Base-by-base conservation (phyloP, 2,888 invertebrate genomes). In the Gryllus longicercus region DNA sequence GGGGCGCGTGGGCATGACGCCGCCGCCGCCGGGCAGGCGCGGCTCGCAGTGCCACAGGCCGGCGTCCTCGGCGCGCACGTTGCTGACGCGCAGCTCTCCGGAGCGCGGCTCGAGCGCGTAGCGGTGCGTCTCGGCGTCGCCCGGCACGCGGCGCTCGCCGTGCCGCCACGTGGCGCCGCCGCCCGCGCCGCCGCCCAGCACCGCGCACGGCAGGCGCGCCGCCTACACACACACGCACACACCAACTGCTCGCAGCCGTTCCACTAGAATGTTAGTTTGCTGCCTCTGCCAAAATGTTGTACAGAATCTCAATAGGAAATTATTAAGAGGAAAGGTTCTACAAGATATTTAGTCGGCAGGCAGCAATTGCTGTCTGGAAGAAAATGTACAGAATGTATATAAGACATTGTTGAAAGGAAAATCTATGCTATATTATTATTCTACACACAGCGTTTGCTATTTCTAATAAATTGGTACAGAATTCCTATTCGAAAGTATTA, bases 31-130 rank as follows among this genome's bases (percentile, higher is more conserved):
- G 10, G 77, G 49, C n/a, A 18, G 49, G 77, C 77, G 77, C 14
- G 38, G 77, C 50, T 77, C 77, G 77, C 77, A 77, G 77, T 49
- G 77, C 77, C 77, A 77, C n/a, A 77, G 77, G 18, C 77, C 77
- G 5, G 49, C 77, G 77, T 77, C 77, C n/a, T 77, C 77, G 49
- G 49, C 38, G 18, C 77, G 50, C 11, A 77, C 77, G 77, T 49
- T 77, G 77, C 50, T 77, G 51, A 77, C 49, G 77, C 77, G 77
- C 50, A 77, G 50, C 18, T 77, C 38, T 8, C 77, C 77, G 14
- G 63, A 63, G 63, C 63, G 63, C 77, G 38, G n/a, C 50, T 77
- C 77, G 2, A 50, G 16, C 16, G 77, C 16, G 77, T 77, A 77
- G 18, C 77, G 77, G 50, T 77, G 77, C 18, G 50, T 21, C n/a